A percentile compares a stretch with the other conserved stretches of the same genome.
phyloP scores from a whole-genome alignment of 2,888 invertebrate genomes.

The Herminia tarsipennalis region DNA sequence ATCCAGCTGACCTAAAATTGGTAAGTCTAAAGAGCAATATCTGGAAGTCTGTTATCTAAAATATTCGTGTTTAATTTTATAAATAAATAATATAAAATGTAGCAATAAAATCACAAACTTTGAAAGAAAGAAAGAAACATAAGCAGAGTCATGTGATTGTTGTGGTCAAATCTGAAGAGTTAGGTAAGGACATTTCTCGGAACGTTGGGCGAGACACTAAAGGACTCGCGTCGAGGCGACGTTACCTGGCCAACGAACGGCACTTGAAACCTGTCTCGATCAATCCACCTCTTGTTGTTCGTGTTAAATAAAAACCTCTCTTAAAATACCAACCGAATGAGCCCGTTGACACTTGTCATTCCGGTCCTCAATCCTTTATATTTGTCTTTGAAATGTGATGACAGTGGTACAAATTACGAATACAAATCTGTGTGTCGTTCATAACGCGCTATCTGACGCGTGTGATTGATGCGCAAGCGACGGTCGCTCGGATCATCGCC shows the following conservation, averaged over 20 bases:
- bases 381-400: constrained; percentile 86
- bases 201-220: constrained; percentile 72
- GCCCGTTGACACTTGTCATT: constrained; percentile 83
- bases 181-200: constrained; percentile 79
- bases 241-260: constrained; percentile 76
- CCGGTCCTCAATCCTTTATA: constrained; percentile 84
- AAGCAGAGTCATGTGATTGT: constrained; percentile 54
- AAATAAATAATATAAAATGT: constrained; percentile 9
- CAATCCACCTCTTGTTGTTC: constrained; percentile 84
- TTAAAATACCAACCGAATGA: constrained; percentile 82
- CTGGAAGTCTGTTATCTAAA: too few species aligned
- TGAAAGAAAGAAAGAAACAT: constrained; percentile 37
- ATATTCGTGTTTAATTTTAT: background rate
- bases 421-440: constrained; percentile 84
- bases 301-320: constrained; percentile 83
- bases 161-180: constrained; percentile 62
- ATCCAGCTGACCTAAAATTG: too few species aligned
- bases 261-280: constrained; percentile 85
- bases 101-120: constrained; percentile 28
- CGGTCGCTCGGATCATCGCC: constrained; percentile 69
- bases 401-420: constrained; percentile 85
- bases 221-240: constrained; percentile 64
- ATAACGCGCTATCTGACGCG: constrained; percentile 80
- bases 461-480: constrained; percentile 78
- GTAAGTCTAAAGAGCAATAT: too few species aligned